These are phyloP conservation scores for Machimus atricapillus DNA, from an alignment of 2,888 invertebrate species.

Conservation along the genomic window DNA sequence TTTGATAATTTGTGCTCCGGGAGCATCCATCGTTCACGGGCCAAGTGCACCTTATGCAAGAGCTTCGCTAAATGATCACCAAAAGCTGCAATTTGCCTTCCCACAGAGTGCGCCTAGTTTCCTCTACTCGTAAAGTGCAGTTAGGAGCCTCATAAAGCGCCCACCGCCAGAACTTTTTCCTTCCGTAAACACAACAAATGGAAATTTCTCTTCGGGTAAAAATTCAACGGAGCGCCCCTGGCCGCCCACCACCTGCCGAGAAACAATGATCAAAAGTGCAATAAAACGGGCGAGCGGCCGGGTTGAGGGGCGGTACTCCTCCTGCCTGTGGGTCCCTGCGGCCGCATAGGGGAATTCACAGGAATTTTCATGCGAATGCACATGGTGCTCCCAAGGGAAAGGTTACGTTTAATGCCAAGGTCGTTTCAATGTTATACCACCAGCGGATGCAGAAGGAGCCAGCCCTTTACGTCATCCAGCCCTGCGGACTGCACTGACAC, in stretches of 20 bases:
- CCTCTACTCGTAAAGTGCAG: neutral
- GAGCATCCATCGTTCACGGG: neutral
- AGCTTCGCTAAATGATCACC: neutral
- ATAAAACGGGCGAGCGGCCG: neutral
- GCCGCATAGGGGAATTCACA: neutral
- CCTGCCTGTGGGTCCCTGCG: neutral
- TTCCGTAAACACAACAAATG: neutral
- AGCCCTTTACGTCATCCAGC: slow-evolving; percentile 4
- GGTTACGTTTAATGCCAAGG: slow-evolving; percentile 27
- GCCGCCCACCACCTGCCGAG: neutral
- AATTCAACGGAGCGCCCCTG: neutral
- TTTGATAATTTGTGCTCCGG: neutral
- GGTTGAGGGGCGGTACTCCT: neutral
- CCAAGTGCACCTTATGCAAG: neutral
- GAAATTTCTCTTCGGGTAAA: neutral
- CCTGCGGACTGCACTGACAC: neutral
- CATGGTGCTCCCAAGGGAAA: slow-evolving; percentile 12
- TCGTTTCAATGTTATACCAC: slow-evolving; percentile 11
- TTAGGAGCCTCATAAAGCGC: neutral
- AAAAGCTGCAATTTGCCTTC: neutral
- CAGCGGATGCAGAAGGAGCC: neutral
- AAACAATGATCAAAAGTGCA: neutral
- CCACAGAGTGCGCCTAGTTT: neutral
- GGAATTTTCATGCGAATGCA: neutral
- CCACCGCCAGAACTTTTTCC: neutral